Conservation (phyloP, 92 coral and sea anemone genomes). For the Bergia sp. region DNA sequence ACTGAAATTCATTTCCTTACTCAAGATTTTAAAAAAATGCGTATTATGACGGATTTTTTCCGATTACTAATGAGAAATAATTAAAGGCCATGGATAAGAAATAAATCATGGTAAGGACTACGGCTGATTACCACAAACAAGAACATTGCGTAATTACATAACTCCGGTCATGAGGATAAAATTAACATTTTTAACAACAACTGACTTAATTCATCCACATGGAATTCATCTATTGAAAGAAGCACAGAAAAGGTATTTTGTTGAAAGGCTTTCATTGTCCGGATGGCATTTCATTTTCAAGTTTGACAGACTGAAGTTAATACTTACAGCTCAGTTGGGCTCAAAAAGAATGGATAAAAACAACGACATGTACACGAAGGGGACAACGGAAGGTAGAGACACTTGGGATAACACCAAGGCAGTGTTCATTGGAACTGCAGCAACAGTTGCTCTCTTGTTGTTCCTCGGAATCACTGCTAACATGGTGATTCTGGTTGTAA, state of each 20-base stretch:
- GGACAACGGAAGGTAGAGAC: background rate
- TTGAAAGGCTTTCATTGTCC: background rate
- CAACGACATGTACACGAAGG: background rate
- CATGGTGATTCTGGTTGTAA: conserved; percentile 35
- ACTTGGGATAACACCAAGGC: background rate
- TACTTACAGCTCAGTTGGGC: background rate
- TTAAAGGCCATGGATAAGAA: too few species aligned
- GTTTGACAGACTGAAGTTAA: background rate
- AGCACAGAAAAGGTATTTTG: background rate
- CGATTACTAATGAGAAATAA: too few species aligned
- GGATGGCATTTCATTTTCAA: background rate
- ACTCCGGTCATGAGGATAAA: too few species aligned
- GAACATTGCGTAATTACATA: too few species aligned
- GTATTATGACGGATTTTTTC: too few species aligned
- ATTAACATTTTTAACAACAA: too few species aligned
- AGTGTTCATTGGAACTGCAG: background rate
- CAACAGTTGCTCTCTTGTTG: background rate
- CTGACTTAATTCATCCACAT: background rate
- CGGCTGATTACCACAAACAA: too few species aligned
- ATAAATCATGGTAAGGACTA: too few species aligned
- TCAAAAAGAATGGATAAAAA: background rate
- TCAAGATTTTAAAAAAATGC: too few species aligned
- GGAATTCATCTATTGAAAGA: background rate
- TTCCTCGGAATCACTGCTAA: conserved; percentile 40
- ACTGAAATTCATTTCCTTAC: too few species aligned